Percentiles rank a stretch among this genome's conserved stretches.
phyloP scores from a whole-genome alignment of 2,113 vertebrate species.

The Podiceps cristatus region DNA sequence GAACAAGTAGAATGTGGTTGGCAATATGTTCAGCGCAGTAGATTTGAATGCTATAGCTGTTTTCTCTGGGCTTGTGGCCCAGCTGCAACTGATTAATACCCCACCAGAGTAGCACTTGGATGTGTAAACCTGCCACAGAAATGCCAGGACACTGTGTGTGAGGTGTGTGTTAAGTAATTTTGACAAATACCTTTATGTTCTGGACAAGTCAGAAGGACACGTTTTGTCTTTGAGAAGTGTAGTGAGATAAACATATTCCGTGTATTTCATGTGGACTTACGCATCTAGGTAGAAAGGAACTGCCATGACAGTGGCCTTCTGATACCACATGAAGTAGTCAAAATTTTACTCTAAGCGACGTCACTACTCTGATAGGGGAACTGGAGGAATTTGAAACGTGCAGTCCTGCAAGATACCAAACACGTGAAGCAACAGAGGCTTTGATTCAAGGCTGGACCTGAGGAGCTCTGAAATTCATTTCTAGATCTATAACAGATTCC shows the following conservation, averaged over 20 bases:
- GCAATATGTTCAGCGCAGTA: not conserved
- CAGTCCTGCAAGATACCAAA: not conserved
- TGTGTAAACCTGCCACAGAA: not conserved
- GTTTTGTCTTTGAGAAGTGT: not conserved
- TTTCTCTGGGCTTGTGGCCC: not conserved
- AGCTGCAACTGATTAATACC: not conserved
- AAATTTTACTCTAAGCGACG: not conserved
- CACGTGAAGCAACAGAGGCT: not conserved
- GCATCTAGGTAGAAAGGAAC: not conserved
- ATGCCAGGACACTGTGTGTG: not conserved
- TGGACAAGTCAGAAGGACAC: not conserved
- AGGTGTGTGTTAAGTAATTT: not conserved
- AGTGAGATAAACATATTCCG: not conserved
- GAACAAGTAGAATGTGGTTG: not conserved
- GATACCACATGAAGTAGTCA: rapidly evolving
- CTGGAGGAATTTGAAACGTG: not conserved
- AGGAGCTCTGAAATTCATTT: not conserved
- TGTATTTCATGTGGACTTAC: not conserved
- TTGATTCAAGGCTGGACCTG: not conserved
- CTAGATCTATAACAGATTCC: not conserved
- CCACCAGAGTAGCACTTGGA: not conserved
- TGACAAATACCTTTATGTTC: not conserved
- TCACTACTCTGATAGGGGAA: not conserved
- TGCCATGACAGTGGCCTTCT: not conserved
- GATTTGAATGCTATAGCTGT: not conserved